A percentile compares a stretch with the other conserved stretches of the same genome.
Conservation (phyloP, 2,113 vertebrate species). For the Coturnix japonica region DNA sequence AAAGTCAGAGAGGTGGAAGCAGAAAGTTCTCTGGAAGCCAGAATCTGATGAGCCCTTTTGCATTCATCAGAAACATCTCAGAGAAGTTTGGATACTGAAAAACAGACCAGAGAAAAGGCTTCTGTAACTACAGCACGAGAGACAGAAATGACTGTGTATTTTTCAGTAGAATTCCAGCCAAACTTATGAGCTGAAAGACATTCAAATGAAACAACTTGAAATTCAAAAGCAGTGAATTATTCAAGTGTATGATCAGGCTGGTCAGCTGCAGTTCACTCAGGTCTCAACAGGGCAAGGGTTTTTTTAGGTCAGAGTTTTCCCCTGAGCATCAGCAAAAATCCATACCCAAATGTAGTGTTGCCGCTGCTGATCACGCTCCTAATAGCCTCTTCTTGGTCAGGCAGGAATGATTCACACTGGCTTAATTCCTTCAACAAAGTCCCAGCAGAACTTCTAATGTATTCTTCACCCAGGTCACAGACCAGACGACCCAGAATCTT, state of each 20-base stretch:
- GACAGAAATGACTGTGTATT: not conserved
- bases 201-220: not conserved
- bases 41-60: not conserved
- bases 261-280: not conserved
- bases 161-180: not conserved
- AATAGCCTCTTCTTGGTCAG: conserved; percentile 60
- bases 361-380: conserved; percentile 23
- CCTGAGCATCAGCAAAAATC: not conserved
- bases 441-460: conserved; percentile 21
- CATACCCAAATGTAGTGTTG: conserved; percentile 65
- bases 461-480: conserved; percentile 61
- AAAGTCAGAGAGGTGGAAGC: not conserved
- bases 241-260: not conserved
- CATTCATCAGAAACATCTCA: not conserved
- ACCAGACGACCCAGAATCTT: conserved; percentile 49
- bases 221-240: fast-evolving
- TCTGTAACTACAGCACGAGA: not conserved
- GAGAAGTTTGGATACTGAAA: not conserved
- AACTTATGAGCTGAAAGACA: not conserved
- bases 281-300: fast-evolving
- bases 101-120: not conserved
- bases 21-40: not conserved
- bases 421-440: conserved; percentile 35
- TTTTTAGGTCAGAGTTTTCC: not conserved
- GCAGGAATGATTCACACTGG: conserved; percentile 50